These are phyloP conservation scores for Aegotheles bennettii DNA, from an alignment of 2,113 vertebrate genomes.

Conservation along the genomic window DNA sequence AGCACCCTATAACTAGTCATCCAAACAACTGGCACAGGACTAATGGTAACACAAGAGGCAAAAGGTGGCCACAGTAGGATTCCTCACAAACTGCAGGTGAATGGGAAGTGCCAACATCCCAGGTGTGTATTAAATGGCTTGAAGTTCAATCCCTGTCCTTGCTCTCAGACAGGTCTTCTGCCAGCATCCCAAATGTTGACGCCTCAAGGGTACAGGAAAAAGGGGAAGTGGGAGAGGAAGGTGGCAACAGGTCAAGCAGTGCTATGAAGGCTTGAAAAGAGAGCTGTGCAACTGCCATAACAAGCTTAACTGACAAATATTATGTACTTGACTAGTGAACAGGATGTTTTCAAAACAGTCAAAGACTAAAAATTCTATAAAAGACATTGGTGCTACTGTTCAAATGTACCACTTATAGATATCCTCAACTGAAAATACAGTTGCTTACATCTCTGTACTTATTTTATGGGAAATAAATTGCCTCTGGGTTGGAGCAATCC, in stretches of 20 bases:
- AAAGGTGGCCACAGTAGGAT: not conserved
- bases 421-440: not conserved
- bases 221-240: not conserved
- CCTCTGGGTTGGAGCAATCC: no score
- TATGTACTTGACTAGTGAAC: not conserved
- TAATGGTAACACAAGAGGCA: fast-evolving
- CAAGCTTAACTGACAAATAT: not conserved
- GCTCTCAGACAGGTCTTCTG: not conserved
- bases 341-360: not conserved
- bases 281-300: not conserved
- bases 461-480: not conserved
- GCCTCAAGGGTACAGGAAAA: not conserved
- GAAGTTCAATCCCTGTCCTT: not conserved
- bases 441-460: not conserved
- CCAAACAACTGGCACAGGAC: not conserved
- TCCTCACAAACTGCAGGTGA: not conserved
- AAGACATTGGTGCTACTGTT: not conserved
- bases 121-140: fast-evolving
- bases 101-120: not conserved
- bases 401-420: not conserved
- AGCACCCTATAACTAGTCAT: not conserved
- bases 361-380: not conserved
- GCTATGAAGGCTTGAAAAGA: not conserved
- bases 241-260: not conserved
- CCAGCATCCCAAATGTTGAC: not conserved